Percentiles rank a stretch among this genome's conserved stretches.
Evolutionary conservation across 2,888 invertebrate species (phyloP).

Genomic region (Molanna angustata): DNA sequence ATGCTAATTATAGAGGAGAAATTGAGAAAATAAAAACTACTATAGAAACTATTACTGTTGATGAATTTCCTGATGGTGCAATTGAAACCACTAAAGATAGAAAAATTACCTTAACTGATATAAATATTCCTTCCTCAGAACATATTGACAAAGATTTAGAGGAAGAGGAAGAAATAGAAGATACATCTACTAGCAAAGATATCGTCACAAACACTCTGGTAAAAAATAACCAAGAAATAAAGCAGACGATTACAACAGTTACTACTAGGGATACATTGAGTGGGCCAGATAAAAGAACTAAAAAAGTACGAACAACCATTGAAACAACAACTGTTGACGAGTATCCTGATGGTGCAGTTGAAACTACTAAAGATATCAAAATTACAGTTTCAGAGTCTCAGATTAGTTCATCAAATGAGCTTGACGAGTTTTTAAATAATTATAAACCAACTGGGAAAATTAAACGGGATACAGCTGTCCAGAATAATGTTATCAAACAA

Average conservation of each 20-base stretch:
- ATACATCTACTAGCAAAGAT: conserved; percentile 46
- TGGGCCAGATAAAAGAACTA: conserved; percentile 52
- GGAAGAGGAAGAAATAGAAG: conserved; percentile 48
- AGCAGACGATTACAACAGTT: conserved; percentile 49
- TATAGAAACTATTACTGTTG: conserved; percentile 43
- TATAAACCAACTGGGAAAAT: conserved; percentile 46
- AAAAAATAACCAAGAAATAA: conserved; percentile 43
- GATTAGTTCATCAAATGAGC: conserved; percentile 48
- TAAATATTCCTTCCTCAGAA: conserved; percentile 34
- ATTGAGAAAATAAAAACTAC: conserved; percentile 46
- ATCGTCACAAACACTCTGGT: conserved; percentile 45
- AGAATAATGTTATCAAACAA: conserved; percentile 49
- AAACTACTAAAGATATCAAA: conserved; percentile 55
- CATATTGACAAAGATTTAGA: conserved; percentile 38
- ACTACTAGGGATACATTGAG: conserved; percentile 51
- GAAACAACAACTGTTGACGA: conserved; percentile 52
- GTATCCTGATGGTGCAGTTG: conserved; percentile 55
- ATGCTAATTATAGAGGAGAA: conserved; percentile 39
- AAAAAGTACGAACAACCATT: conserved; percentile 57
- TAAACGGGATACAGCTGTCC: conserved; percentile 50
- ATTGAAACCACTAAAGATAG: conserved; percentile 47
- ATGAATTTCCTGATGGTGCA: conserved; percentile 49
- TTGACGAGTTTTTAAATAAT: conserved; percentile 50
- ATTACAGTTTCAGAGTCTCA: conserved; percentile 54
- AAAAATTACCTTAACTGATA: conserved; percentile 47